A percentile compares a stretch with the other conserved stretches of the same genome.
Evolutionary conservation across 2,888 invertebrate species (phyloP).

Genomic region (Lomographa bimaculata): DNA sequence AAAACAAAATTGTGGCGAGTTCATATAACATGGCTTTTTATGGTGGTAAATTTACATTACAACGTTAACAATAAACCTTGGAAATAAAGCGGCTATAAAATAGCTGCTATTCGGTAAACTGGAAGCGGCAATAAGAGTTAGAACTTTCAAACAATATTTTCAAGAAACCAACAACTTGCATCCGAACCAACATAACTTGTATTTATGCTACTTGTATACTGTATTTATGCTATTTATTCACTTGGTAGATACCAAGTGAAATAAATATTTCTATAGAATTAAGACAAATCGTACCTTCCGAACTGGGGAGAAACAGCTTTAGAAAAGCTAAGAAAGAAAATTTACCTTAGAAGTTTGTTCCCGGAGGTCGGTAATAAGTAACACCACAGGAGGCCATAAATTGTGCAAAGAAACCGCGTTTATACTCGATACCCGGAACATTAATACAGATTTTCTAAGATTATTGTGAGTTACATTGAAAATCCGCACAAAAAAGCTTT

Average conservation of each 20-base stretch:
- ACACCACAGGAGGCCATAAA: slow-evolving; percentile 54
- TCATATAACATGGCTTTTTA: too few species aligned
- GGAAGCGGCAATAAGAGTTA: not conserved
- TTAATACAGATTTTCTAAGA: slow-evolving; percentile 60
- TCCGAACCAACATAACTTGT: slow-evolving; percentile 3
- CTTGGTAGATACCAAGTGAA: slow-evolving; percentile 20
- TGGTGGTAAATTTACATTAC: too few species aligned
- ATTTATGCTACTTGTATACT: too few species aligned
- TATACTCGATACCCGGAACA: slow-evolving; percentile 53
- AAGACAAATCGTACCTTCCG: slow-evolving; percentile 31
- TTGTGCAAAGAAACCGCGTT: slow-evolving; percentile 53
- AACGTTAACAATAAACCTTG: too few species aligned
- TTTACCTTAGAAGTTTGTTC: slow-evolving; percentile 49
- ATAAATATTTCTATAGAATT: slow-evolving; percentile 30
- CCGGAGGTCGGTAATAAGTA: slow-evolving; percentile 53
- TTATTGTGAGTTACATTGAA: slow-evolving; percentile 47
- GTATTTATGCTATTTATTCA: too few species aligned
- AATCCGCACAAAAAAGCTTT: slow-evolving; percentile 25
- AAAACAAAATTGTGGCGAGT: too few species aligned
- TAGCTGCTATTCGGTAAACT: too few species aligned
- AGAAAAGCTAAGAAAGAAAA: slow-evolving; percentile 48
- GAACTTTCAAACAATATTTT: not conserved
- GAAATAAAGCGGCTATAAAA: too few species aligned
- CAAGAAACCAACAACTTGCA: slow-evolving; percentile 10
- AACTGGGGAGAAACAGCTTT: slow-evolving; percentile 44